A percentile compares a stretch with the other conserved stretches of the same genome.
phyloP scores from a whole-genome alignment of 2,888 invertebrate species.

The Andrena marginata region DNA sequence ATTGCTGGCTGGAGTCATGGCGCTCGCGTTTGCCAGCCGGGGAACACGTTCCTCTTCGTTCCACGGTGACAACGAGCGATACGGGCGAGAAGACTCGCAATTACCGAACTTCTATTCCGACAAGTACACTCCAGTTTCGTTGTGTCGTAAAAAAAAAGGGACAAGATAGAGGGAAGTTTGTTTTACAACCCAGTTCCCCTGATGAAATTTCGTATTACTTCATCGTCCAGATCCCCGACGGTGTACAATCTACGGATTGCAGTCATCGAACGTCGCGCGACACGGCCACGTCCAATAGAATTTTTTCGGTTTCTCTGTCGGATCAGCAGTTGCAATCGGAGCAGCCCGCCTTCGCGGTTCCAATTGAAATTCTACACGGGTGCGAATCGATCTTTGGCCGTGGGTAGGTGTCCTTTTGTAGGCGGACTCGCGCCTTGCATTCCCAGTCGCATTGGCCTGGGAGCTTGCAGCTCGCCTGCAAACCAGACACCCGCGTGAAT shows the following conservation, averaged over 20 bases:
- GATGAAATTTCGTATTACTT: slow-evolving; percentile 31
- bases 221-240: slow-evolving; percentile 9
- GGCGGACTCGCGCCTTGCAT: slow-evolving; percentile 43
- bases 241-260: not conserved
- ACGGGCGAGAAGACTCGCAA: not conserved
- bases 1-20: not conserved
- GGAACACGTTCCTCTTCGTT: not conserved
- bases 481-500: slow-evolving; percentile 8
- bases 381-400: slow-evolving; percentile 58
- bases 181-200: slow-evolving; percentile 13
- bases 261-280: slow-evolving; percentile 20
- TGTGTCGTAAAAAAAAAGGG: not conserved
- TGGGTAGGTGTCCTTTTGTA: slow-evolving; percentile 54
- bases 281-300: slow-evolving; percentile 31
- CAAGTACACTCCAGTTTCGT: not conserved
- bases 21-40: not conserved
- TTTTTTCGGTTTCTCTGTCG: slow-evolving; percentile 41
- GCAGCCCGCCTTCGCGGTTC: slow-evolving; percentile 26
- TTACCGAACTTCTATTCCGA: not conserved
- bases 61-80: not conserved
- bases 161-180: not conserved
- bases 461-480: not conserved
- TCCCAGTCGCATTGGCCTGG: slow-evolving; percentile 18
- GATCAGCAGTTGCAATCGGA: slow-evolving; percentile 35
- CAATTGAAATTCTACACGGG: slow-evolving; percentile 58